Percentiles rank a stretch among this genome's conserved stretches.
Evolutionary conservation across 2,888 invertebrate species (phyloP).

Genomic region (Autographa pulchrina): DNA sequence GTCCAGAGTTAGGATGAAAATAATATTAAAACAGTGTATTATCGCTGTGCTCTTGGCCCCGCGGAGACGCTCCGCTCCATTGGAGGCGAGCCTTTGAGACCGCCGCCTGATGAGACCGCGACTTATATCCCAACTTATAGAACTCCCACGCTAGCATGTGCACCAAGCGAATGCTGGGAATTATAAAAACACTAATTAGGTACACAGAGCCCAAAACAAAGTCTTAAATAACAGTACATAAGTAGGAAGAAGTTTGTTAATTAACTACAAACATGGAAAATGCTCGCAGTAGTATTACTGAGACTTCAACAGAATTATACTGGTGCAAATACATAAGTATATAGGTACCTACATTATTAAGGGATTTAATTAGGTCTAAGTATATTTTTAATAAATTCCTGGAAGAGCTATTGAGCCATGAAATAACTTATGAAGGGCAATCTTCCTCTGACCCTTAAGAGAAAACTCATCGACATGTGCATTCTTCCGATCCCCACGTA

Average conservation of each 20-base stretch:
- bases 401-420: no score
- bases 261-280: neutral
- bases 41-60: slow-evolving; percentile 15
- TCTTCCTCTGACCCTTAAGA: no score
- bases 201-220: neutral
- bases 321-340: neutral
- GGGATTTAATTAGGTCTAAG: neutral
- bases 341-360: neutral
- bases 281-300: neutral
- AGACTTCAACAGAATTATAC: neutral
- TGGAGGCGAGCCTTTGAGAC: slow-evolving; percentile 25
- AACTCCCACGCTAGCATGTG: neutral
- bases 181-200: slow-evolving; percentile 1
- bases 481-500: no score
- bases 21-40: neutral
- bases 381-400: no score
- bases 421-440: no score
- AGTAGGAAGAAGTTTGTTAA: slow-evolving; percentile 3
- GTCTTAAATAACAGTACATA: neutral
- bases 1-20: neutral
- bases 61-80: slow-evolving; percentile 8
- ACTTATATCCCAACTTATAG: slow-evolving; percentile 9
- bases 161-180: neutral
- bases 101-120: neutral
- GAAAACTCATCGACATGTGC: no score